phyloP scores from a whole-genome alignment of 2,113 vertebrate genomes.

The Hucho hucho region DNA sequence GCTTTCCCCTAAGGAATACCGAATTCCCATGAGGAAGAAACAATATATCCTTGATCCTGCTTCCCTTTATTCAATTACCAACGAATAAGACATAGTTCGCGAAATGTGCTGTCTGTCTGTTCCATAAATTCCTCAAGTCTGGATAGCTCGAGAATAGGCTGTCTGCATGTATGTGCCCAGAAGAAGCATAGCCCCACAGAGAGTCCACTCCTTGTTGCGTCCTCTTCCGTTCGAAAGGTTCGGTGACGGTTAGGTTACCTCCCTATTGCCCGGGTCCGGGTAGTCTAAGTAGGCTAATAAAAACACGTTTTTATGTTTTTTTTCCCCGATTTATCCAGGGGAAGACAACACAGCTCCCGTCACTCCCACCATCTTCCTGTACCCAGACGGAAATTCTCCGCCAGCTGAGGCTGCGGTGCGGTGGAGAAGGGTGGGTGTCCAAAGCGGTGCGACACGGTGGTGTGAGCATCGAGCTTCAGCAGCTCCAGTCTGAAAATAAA shows the following conservation, averaged over 20 bases:
- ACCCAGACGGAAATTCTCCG: constrained; percentile 62
- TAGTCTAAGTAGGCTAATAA: constrained; percentile 8
- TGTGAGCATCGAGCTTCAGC: neutral
- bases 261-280: constrained; percentile 35
- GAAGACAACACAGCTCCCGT: constrained; percentile 19
- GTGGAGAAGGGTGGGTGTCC: constrained; percentile 37
- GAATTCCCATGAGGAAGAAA: constrained; percentile 34
- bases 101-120: constrained; percentile 6
- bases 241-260: constrained; percentile 52
- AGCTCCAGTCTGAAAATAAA: constrained; percentile 26
- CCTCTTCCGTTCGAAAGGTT: constrained; percentile 58
- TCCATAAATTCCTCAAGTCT: constrained; percentile 41
- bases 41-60: constrained; percentile 20
- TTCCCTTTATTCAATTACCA: constrained; percentile 21
- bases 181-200: constrained; percentile 25
- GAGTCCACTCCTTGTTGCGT: constrained; percentile 49
- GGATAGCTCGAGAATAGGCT: constrained; percentile 49
- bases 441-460: neutral
- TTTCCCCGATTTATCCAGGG: constrained; percentile 32
- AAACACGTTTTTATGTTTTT: constrained; percentile 1
- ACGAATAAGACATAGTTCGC: constrained; percentile 11
- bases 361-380: constrained; percentile 61
- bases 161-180: constrained; percentile 57
- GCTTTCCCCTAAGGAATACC: constrained; percentile 41
- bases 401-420: constrained; percentile 44